Percentiles rank a stretch among this genome's conserved stretches.
Conservation (phyloP, 2,888 invertebrate genomes). For the Scelioninae gen. 2 region DNA sequence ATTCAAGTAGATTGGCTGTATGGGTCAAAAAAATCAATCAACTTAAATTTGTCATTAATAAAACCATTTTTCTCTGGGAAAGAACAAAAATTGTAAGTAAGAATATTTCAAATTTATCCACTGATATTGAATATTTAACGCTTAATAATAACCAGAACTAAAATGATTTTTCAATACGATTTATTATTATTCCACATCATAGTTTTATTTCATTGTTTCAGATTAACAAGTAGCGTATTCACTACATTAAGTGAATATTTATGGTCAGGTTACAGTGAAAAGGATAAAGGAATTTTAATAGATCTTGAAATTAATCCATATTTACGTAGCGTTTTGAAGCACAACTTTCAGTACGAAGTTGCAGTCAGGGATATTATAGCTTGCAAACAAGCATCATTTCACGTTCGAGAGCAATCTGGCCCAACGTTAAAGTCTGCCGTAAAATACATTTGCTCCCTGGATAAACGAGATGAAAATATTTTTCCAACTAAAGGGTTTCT, state of each 20-base stretch:
- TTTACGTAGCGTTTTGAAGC: constrained; percentile 77
- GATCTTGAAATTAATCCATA: constrained; percentile 85
- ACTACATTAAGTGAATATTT: constrained; percentile 87
- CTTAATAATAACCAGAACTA: too few species aligned
- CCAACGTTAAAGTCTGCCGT: constrained; percentile 92
- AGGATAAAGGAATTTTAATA: constrained; percentile 85
- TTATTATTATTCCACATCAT: too few species aligned
- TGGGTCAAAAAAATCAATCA: constrained; percentile 88
- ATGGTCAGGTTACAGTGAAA: constrained; percentile 88
- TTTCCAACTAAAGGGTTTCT: constrained; percentile 87
- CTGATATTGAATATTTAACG: too few species aligned
- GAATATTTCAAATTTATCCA: too few species aligned
- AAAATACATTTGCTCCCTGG: constrained; percentile 86
- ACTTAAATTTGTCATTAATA: constrained; percentile 85
- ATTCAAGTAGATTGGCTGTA: constrained; percentile 89
- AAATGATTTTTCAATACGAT: too few species aligned
- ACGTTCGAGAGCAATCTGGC: constrained; percentile 91
- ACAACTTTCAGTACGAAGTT: constrained; percentile 92
- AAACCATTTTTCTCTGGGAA: constrained; percentile 89
- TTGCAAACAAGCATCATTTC: constrained; percentile 86
- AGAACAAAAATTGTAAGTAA: constrained; percentile 82
- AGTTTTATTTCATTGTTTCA: constrained; percentile 70
- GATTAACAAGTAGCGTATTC: constrained; percentile 84
- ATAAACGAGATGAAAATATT: constrained; percentile 86
- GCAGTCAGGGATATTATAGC: constrained; percentile 87